Evolutionary conservation across 2,888 invertebrate genomes (phyloP).

Genomic region (Agonum fuliginosum): DNA sequence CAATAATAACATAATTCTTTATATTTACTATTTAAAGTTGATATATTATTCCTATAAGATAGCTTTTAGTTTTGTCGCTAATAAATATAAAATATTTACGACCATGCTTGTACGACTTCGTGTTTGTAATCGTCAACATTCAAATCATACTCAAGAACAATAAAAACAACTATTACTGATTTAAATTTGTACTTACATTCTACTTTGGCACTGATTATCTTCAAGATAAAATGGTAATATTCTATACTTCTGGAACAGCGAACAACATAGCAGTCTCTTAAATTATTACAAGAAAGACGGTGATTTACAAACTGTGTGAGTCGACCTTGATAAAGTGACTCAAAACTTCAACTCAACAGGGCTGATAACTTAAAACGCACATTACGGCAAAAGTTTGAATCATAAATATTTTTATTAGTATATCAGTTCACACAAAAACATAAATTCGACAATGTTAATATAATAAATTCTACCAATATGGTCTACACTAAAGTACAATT

Average conservation of each 20-base stretch:
- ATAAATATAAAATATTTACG: no score
- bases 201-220: not conserved
- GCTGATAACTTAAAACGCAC: constrained; percentile 23
- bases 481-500: constrained; percentile 58
- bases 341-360: not conserved
- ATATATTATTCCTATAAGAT: no score
- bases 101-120: no score
- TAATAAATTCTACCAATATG: constrained; percentile 54
- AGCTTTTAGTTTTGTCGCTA: no score
- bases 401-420: constrained; percentile 50
- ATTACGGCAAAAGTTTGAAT: not conserved
- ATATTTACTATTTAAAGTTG: not conserved
- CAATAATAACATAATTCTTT: no score
- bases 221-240: not conserved
- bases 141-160: no score
- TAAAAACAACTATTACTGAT: no score
- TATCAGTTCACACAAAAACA: constrained; percentile 52
- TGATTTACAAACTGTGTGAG: constrained; percentile 7
- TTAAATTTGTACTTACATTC: constrained; percentile 4
- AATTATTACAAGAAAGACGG: not conserved
- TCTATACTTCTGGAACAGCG: not conserved
- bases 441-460: constrained; percentile 49
- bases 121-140: no score
- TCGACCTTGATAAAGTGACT: constrained; percentile 14
- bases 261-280: not conserved